These are phyloP conservation scores for Caradrina kadenii DNA, from an alignment of 2,888 invertebrate species.

Conservation along the genomic window DNA sequence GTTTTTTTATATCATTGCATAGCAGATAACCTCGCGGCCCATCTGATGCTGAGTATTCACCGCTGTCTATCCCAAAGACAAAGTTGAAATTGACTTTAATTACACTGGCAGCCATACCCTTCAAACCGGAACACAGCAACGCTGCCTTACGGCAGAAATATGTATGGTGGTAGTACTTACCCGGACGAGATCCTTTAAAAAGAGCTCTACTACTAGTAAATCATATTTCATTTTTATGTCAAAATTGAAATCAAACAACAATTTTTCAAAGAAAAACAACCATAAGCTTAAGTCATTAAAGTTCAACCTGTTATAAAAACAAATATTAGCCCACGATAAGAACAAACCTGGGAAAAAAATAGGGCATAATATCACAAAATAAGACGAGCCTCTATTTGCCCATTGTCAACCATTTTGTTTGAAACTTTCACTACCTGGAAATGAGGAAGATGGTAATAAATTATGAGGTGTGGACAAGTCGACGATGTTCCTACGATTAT, in stretches of 20 bases:
- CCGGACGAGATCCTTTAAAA: too few species aligned
- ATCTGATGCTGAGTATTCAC: too few species aligned
- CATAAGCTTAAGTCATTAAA: slow-evolving; percentile 63
- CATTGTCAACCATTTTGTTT: slow-evolving; percentile 76
- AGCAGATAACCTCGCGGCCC: too few species aligned
- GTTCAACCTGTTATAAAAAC: slow-evolving; percentile 77
- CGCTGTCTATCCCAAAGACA: too few species aligned
- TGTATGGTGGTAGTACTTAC: too few species aligned
- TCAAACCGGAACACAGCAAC: too few species aligned
- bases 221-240: too few species aligned
- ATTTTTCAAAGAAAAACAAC: slow-evolving; percentile 51
- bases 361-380: slow-evolving; percentile 80
- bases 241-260: background rate
- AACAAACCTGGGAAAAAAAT: slow-evolving; percentile 78
- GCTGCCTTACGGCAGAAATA: too few species aligned
- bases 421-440: slow-evolving; percentile 81
- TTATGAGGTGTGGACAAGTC: slow-evolving; percentile 79
- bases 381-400: slow-evolving; percentile 82
- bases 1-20: too few species aligned
- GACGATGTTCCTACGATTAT: slow-evolving; percentile 69
- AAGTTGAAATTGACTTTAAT: too few species aligned
- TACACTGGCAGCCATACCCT: too few species aligned
- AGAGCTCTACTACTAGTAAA: too few species aligned
- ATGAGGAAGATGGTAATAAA: slow-evolving; percentile 79
- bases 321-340: slow-evolving; percentile 86